Base-by-base conservation (phyloP, 2,888 invertebrate species). In the Erynnis tages region DNA sequence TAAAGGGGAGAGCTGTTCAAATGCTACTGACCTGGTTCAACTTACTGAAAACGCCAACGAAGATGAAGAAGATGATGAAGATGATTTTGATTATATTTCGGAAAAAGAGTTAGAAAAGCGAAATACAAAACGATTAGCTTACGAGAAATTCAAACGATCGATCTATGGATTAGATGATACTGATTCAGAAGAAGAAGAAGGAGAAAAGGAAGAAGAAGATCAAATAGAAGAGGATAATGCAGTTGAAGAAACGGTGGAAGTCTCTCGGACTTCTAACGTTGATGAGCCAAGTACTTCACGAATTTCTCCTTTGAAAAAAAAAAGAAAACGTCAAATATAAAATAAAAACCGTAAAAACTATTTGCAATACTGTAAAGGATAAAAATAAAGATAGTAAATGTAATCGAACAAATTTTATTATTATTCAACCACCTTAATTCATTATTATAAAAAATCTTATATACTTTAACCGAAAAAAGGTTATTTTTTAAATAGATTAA, bases 401-500 rank as follows among this genome's bases (percentile, higher is more conserved):
- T 21, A 21, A 21, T 21, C 21, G 21, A 6, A 30, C 29, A 14
- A 44, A 44, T 44, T 25, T 17, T 19, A 43, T 13, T 43, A 25
- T 25, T 43, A 43, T 43, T 25, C 43, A 29, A 43, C 1, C 43
- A 29, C 25, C 14, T 25, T 11, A 27, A 43, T 29, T 43, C 27
- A 21, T 21, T 21, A 21, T 21, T 21, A 21, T 21, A 21, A 21
- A 21, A 21, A 21, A 21, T 21, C 21, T 21, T 38, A 17, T 38
- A 38, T 38, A 19, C 38, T 38, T 38, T 38, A 11, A 38, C 38
- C 19, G 19, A 38, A 38, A 38, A 17, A 38, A 38, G 17, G 38
- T 38, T 38, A 38, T 38, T 38, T 38, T 38, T 38, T n/a, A 19
- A 38, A 38, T 38, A 38, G 38, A 38, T 38, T 38, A 38, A 38